Conservation (phyloP, 1,140 invertebrate genomes). For the honey bee (Apis mellifera) region Amel_HAv3.1 CM009931.2:19847001-19847500, state of each 20-base stretch:
- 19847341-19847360: constrained; percentile 45
- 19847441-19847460: background rate
- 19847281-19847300: constrained; percentile 2
- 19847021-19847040: too few relatives aligned
- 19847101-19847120: too few relatives aligned
- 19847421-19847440: constrained; percentile 15
- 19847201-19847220: too few relatives aligned
- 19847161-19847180: too few relatives aligned
- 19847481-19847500: background rate
- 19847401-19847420: constrained; percentile 57
- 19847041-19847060: too few relatives aligned
- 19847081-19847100: too few relatives aligned
- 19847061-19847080: too few relatives aligned
- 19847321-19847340: constrained; percentile 11
- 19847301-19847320: constrained; percentile 51
- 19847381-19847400: constrained; percentile 56
- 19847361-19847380: constrained; percentile 20
- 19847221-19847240: too few relatives aligned
- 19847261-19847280: background rate
- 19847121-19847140: too few relatives aligned
- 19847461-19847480: constrained; percentile 31
- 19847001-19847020: too few relatives aligned
- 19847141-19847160: too few relatives aligned
- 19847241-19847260: constrained; percentile 46
- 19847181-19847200: too few relatives aligned